phyloP scores from a whole-genome alignment of 1,140 invertebrate genomes.

The Pomacea maculata region DNA sequence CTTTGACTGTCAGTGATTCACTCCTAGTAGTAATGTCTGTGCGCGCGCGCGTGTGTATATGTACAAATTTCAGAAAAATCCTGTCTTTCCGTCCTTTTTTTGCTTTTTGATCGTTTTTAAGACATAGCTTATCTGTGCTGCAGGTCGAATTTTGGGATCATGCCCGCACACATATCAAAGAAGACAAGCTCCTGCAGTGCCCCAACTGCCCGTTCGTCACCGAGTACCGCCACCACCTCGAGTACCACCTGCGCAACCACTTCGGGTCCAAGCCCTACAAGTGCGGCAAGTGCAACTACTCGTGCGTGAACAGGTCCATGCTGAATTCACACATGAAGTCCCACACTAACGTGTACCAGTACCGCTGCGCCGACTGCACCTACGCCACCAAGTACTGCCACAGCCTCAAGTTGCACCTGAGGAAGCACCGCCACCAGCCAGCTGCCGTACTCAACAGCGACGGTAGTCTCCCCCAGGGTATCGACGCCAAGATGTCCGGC shows the following conservation, averaged over 20 bases:
- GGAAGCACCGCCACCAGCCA: constrained; percentile 86
- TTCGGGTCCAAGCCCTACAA: constrained; percentile 96
- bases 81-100: neutral
- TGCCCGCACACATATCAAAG: constrained; percentile 85
- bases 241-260: constrained; percentile 95
- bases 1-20: neutral
- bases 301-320: constrained; percentile 99
- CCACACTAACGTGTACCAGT: constrained; percentile 96
- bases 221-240: constrained; percentile 98
- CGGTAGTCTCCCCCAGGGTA: constrained; percentile 60
- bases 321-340: constrained; percentile 98
- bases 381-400: constrained; percentile 99
- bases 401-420: constrained; percentile 92
- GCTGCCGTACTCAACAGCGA: constrained; percentile 63
- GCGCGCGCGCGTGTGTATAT: too few relatives aligned
- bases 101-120: too few relatives aligned
- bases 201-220: constrained; percentile 96
- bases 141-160: constrained; percentile 91
- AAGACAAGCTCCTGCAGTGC: constrained; percentile 90
- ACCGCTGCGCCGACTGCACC: constrained; percentile 91
- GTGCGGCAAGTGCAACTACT: constrained; percentile 77
- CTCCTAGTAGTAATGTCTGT: neutral
- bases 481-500: constrained; percentile 55
- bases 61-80: neutral
- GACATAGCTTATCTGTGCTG: too few relatives aligned